Evolutionary conservation across 2,797 vertebrate genomes (phyloP).

Genomic region (Rhinella marina): DNA sequence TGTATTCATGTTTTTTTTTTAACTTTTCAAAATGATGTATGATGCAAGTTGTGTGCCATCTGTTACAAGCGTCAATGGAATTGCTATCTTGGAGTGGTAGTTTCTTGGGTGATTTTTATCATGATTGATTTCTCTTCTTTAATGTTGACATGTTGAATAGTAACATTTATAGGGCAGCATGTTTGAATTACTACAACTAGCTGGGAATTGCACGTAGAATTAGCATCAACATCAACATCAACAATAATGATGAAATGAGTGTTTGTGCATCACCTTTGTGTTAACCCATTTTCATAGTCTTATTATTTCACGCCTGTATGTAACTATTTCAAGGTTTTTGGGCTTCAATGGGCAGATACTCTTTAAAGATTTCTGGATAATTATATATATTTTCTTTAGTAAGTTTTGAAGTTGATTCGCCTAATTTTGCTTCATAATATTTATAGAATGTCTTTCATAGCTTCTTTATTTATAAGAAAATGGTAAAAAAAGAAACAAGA

Average conservation of each 20-base stretch:
- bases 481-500: not conserved
- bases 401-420: not conserved
- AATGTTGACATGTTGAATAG: slow-evolving; percentile 26
- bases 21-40: slow-evolving; percentile 16
- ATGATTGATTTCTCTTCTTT: slow-evolving; percentile 37
- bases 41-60: slow-evolving; percentile 33
- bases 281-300: not conserved
- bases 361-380: not conserved
- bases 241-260: slow-evolving; percentile 15
- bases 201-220: slow-evolving; percentile 18
- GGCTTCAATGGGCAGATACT: not conserved
- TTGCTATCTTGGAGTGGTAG: slow-evolving; percentile 21
- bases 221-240: no score
- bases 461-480: not conserved
- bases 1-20: slow-evolving; percentile 5
- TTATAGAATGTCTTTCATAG: not conserved
- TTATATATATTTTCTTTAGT: not conserved
- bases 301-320: not conserved
- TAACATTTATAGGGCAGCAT: not conserved
- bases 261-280: not conserved
- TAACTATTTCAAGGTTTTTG: not conserved
- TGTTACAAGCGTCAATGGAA: slow-evolving; percentile 39
- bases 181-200: slow-evolving; percentile 22
- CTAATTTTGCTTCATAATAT: not conserved
- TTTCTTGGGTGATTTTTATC: slow-evolving; percentile 40